phyloP scores from a whole-genome alignment of 2,888 invertebrate genomes.

The Ypsolopha sequella region DNA sequence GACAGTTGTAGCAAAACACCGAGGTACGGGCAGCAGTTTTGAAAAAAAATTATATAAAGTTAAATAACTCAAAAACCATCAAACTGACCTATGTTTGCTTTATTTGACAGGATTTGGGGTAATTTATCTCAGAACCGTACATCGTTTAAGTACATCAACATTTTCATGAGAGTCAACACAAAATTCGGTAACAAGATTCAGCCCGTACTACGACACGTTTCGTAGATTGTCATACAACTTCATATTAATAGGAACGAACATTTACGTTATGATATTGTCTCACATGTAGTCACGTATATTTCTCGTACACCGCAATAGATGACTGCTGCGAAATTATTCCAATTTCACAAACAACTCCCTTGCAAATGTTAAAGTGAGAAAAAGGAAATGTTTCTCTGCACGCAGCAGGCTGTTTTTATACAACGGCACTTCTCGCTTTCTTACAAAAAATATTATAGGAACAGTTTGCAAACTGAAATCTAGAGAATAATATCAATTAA shows the following conservation, averaged over 20 bases:
- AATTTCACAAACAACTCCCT: constrained; percentile 14
- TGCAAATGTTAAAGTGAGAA: constrained; percentile 15
- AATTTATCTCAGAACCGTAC: no score
- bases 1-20: no score
- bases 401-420: constrained; percentile 11
- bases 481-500: neutral
- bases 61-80: no score
- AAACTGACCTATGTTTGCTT: no score
- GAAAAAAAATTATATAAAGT: no score
- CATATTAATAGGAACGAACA: constrained; percentile 20
- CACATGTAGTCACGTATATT: constrained; percentile 35
- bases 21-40: no score
- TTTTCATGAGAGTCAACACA: no score
- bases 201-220: no score
- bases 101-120: no score
- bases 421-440: neutral
- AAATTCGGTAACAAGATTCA: no score
- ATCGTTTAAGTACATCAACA: no score
- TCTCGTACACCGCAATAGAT: constrained; percentile 1
- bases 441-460: neutral
- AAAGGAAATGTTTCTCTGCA: constrained; percentile 28
- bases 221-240: no score
- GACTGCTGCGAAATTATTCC: constrained; percentile 7
- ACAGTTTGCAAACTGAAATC: neutral
- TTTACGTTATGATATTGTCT: constrained; percentile 45